Conservation (phyloP, 2,113 vertebrate genomes). For the Rhinoderma darwinii region DNA sequence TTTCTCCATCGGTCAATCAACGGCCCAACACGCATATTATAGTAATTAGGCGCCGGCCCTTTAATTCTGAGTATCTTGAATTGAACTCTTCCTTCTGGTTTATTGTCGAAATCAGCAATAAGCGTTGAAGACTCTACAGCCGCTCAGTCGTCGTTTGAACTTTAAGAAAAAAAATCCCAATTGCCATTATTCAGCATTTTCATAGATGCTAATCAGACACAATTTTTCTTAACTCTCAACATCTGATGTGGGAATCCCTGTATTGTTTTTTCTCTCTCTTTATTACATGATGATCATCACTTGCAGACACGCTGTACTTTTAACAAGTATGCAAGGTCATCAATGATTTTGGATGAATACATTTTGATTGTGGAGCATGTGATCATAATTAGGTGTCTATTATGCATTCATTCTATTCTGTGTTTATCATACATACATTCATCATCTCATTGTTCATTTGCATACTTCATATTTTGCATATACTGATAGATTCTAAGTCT, state of each 20-base stretch:
- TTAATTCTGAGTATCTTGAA: neutral
- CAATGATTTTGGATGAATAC: slow-evolving; percentile 59
- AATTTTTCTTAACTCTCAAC: slow-evolving; percentile 43
- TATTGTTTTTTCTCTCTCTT: slow-evolving; percentile 47
- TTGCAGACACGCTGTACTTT: slow-evolving; percentile 47
- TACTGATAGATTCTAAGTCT: slow-evolving; percentile 45
- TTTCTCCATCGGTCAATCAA: neutral
- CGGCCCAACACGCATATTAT: neutral
- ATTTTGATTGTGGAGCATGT: slow-evolving; percentile 58
- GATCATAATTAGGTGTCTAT: slow-evolving; percentile 59
- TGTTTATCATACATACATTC: slow-evolving; percentile 59
- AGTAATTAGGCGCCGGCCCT: neutral
- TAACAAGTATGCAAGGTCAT: slow-evolving; percentile 59
- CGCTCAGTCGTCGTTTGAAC: slow-evolving; percentile 11
- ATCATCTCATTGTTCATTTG: slow-evolving; percentile 57
- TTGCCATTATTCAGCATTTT: slow-evolving; percentile 45
- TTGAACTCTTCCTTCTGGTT: neutral
- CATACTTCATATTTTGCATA: slow-evolving; percentile 46
- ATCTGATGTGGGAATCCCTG: slow-evolving; percentile 55
- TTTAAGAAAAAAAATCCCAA: neutral
- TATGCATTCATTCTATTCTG: slow-evolving; percentile 57
- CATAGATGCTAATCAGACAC: slow-evolving; percentile 52
- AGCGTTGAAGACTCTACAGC: neutral
- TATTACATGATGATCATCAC: slow-evolving; percentile 55
- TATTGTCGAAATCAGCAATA: neutral